Percentiles rank a stretch among this genome's conserved stretches.
phyloP scores from a whole-genome alignment of 2,888 invertebrate species.

The Gerris lacustris region DNA sequence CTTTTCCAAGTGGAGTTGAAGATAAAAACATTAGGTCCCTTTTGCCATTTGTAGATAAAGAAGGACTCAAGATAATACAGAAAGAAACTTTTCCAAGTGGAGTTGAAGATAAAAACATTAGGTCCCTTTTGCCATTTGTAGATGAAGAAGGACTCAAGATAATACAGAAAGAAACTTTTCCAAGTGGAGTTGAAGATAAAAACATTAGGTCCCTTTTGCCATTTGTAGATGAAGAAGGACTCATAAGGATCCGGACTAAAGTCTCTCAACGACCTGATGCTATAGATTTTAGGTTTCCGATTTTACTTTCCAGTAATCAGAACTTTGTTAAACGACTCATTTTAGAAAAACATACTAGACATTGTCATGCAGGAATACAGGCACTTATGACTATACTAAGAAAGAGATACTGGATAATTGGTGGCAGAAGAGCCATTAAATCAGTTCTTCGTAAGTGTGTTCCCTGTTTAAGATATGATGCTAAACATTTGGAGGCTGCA shows the following conservation, averaged over 20 bases:
- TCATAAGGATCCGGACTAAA: conserved; percentile 19
- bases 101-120: too few relatives aligned
- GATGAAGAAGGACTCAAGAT: too few relatives aligned
- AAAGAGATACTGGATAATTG: conserved; percentile 25
- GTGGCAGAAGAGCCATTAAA: conserved; percentile 20
- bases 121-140: too few relatives aligned
- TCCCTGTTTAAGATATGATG: conserved; percentile 12
- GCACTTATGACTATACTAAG: conserved; percentile 21
- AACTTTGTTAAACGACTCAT: conserved; percentile 26
- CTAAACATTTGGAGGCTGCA: conserved; percentile 9
- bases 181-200: too few relatives aligned
- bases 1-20: too few relatives aligned
- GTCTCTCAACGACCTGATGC: conserved; percentile 17
- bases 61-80: too few relatives aligned
- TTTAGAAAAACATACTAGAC: conserved; percentile 14
- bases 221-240: conserved; percentile 22
- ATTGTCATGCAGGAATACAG: conserved; percentile 26
- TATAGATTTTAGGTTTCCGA: conserved; percentile 18
- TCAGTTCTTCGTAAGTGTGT: conserved; percentile 18
- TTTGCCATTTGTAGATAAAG: too few relatives aligned
- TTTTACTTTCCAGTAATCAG: conserved; percentile 30
- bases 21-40: too few relatives aligned
- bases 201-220: too few relatives aligned
- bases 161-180: too few relatives aligned
- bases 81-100: too few relatives aligned